These are phyloP conservation scores for Crax fasciolata DNA, from an alignment of 2,797 vertebrate genomes.

Conservation along the genomic window DNA sequence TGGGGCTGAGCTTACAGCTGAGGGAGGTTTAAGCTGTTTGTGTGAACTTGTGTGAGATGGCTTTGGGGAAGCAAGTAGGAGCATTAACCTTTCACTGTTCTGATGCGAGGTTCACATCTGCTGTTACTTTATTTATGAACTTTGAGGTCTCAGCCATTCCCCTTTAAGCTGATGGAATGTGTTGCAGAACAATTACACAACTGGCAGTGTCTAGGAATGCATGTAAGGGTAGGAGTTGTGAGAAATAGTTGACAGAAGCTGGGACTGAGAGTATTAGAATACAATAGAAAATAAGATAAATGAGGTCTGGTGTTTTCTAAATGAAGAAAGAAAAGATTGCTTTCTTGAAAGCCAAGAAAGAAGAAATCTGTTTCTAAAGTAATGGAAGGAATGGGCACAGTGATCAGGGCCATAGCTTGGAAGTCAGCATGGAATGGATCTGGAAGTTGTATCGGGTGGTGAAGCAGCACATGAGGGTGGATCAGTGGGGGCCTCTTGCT, in stretches of 20 bases:
- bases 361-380: neutral
- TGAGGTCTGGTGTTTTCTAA: neutral
- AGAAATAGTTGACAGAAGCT: neutral
- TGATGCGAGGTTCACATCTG: neutral
- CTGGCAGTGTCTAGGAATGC: neutral
- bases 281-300: neutral
- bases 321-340: neutral
- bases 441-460: neutral
- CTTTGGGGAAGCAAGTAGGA: neutral
- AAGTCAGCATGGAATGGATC: neutral
- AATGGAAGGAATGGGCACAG: neutral
- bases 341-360: neutral
- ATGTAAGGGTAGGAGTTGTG: neutral
- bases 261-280: neutral
- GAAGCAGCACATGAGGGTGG: neutral
- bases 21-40: neutral
- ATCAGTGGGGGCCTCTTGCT: neutral
- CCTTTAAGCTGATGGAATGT: neutral
- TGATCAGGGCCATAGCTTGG: neutral
- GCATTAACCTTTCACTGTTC: neutral
- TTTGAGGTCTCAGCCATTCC: neutral
- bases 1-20: neutral
- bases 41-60: neutral
- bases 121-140: neutral
- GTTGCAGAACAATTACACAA: neutral